These are phyloP conservation scores for Proteles cristata DNA, from an alignment of 2,113 vertebrate species.

Conservation along the genomic window DNA sequence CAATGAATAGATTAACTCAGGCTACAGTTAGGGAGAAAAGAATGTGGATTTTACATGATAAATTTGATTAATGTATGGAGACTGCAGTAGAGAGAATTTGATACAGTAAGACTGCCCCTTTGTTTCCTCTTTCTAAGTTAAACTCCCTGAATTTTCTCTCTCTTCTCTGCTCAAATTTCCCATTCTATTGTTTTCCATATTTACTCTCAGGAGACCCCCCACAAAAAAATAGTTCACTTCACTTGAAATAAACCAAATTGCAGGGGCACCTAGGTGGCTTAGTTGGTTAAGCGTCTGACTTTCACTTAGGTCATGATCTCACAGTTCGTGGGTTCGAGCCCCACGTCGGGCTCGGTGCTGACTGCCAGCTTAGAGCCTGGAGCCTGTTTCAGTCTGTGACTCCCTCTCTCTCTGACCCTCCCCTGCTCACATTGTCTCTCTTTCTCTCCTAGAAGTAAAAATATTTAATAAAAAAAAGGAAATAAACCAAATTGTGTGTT, in stretches of 20 bases:
- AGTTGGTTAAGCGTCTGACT: too few relatives aligned
- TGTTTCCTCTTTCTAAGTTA: not conserved
- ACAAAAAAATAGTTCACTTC: not conserved
- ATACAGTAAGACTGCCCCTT: not conserved
- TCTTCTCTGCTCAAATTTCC: not conserved
- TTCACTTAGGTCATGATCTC: too few relatives aligned
- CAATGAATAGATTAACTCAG: not conserved
- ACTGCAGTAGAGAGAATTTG: not conserved
- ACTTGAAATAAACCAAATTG: constrained; percentile 1
- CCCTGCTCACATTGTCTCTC: too few relatives aligned
- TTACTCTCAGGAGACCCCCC: not conserved
- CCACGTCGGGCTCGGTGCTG: too few relatives aligned
- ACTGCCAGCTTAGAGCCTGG: too few relatives aligned
- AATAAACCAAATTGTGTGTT: not conserved
- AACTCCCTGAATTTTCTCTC: not conserved
- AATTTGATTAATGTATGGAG: constrained; percentile 27
- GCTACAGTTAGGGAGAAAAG: not conserved
- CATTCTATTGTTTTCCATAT: not conserved
- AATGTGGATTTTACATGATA: constrained; percentile 30
- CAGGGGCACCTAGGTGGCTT: too few relatives aligned
- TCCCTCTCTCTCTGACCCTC: too few relatives aligned
- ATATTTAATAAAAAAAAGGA: not conserved
- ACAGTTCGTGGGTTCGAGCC: too few relatives aligned
- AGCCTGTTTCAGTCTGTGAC: too few relatives aligned
- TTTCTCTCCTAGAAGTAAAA: too few relatives aligned